These are phyloP conservation scores for Cybosia mesomella DNA, from an alignment of 2,888 invertebrate species.

Conservation along the genomic window DNA sequence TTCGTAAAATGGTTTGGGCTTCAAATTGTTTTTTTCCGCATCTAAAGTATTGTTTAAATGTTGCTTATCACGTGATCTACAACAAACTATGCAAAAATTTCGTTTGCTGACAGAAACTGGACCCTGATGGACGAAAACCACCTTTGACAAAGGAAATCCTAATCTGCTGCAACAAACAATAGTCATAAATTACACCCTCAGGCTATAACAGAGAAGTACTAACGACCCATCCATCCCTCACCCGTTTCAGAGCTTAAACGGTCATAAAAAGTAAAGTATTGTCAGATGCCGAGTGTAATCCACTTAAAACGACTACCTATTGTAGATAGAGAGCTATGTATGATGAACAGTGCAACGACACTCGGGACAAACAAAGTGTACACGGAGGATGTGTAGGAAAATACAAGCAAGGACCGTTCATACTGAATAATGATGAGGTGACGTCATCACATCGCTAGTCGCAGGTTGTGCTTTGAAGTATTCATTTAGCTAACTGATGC, in stretches of 20 bases:
- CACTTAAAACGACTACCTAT: conserved; percentile 66
- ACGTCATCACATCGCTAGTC: conserved; percentile 43
- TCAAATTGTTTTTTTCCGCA: not conserved
- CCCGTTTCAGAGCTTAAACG: conserved; percentile 61
- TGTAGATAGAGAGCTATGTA: conserved; percentile 60
- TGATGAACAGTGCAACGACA: conserved; percentile 60
- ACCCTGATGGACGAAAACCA: conserved; percentile 16
- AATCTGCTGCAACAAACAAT: conserved; percentile 56
- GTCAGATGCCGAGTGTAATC: conserved; percentile 71
- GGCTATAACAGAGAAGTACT: conserved; percentile 63
- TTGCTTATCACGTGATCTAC: not conserved
- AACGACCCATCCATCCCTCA: conserved; percentile 67
- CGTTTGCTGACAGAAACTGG: not conserved
- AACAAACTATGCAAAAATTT: not conserved
- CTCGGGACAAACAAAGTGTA: conserved; percentile 55
- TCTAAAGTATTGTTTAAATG: not conserved
- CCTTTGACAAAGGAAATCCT: conserved; percentile 30
- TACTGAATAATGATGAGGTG: conserved; percentile 61
- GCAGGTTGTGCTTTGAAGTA: conserved; percentile 52
- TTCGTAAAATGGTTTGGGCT: not conserved
- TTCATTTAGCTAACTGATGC: conserved; percentile 52
- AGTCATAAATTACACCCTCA: conserved; percentile 65
- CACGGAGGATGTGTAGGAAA: conserved; percentile 49
- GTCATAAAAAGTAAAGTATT: conserved; percentile 73
- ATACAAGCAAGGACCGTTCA: conserved; percentile 54